Conservation (phyloP, 2,113 vertebrate genomes). For the Macquaria ambigua region DNA sequence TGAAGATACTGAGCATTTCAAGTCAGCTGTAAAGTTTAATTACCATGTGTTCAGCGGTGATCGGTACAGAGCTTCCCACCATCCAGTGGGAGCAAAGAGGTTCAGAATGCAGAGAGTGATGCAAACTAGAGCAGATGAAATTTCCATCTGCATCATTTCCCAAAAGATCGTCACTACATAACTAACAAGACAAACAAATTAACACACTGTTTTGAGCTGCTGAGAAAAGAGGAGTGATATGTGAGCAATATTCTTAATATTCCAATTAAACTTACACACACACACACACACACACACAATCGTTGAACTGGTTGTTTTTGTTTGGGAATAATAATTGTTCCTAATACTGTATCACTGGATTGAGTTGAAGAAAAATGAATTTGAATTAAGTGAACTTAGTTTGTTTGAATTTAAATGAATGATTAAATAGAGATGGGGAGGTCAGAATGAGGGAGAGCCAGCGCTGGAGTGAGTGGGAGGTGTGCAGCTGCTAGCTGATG, state of each 20-base stretch:
- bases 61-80: background rate
- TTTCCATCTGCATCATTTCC: conserved; percentile 24
- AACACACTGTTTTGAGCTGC: background rate
- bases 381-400: background rate
- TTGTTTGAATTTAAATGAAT: background rate
- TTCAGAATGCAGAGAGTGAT: background rate
- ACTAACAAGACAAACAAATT: conserved; percentile 40
- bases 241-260: background rate
- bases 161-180: background rate
- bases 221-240: background rate
- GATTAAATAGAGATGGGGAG: background rate
- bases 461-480: background rate
- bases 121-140: conserved; percentile 12
- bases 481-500: conserved; percentile 6
- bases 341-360: background rate
- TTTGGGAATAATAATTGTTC: background rate
- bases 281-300: no score
- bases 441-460: conserved; percentile 1
- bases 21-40: background rate
- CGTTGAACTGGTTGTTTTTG: background rate
- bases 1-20: background rate
- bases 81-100: background rate
- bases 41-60: background rate
- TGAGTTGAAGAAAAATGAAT: background rate
- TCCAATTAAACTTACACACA: background rate